Base-by-base conservation (phyloP, 2,888 invertebrate genomes). In the Scelioninae gen. 1 region DNA sequence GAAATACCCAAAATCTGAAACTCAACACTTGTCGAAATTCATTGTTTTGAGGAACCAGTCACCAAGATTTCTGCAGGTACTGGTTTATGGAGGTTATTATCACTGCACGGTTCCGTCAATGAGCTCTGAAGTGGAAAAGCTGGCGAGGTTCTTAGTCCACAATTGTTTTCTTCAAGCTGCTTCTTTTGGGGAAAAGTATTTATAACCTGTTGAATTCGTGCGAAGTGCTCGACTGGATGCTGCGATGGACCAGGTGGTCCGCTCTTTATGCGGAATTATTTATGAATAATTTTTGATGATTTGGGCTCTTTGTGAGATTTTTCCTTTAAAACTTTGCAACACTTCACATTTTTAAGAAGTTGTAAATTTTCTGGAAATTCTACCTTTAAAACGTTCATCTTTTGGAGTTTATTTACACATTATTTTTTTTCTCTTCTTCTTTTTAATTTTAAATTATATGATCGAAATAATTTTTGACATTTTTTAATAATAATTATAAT, bases 51-150 rank as follows among this genome's bases (percentile, higher is more conserved):
- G 55, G 16, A 32, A 34, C 38, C 47, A 58, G 58, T 68, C 45
- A n/a, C 10, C 40, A 43, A 75, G 49, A 75, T 75, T 63, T 38
- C 63, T 38, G 56, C 74, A 75, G 74, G 74, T 65, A 75, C 63
- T 23, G 47, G 47, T 76, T 76, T 76, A 76, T 34, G 60, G 9
- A 15, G 40, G 60, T 60, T 76, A 76, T 76, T 76, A 76, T 76
- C 45, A 60, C 68, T 76, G 66, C 66, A 16, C 40, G 11, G 45
- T 38, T 15, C 15, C 51, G 43, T 68, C 60, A 76, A 76, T 76
- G 53, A 51, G 49, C 76, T 74, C 40, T 78, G 63, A 78, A 78
- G 78, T 78, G 78, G 78, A 71, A 77, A 69, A 76, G 53, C 75
- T 58, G 66, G 51, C 65, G 11, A 43, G 53, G 60, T 40, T 58